Evolutionary conservation across 1,140 invertebrate species (phyloP), one percentile per base, ranked within the genome.

Genomic region (Wasmannia auropunctata): DNA sequence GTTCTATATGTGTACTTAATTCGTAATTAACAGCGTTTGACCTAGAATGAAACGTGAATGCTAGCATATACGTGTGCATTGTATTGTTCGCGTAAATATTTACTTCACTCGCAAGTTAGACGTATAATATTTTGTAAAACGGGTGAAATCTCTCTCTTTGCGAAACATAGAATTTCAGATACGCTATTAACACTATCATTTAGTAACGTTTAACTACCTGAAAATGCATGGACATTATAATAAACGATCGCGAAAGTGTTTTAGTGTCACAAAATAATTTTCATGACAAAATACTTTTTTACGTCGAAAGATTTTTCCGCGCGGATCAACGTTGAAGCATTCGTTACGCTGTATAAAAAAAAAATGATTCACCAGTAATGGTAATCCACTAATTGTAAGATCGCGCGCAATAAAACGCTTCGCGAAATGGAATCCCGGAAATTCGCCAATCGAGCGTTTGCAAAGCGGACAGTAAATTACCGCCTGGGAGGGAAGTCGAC

Each of bases 21-120:
- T 83, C 79, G 19, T 83, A 83, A 83, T 83, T 83, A 83, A 83
- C 56, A 72, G 43, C 79, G 67, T 83, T 83, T 83, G 79, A 81
- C 79, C 65, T 72, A 81, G 65, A 83, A 83, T 83, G 79, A 83
- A 83, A 83, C 67, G 67, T 58, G 65, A 81, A 72, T 83, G 51
- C 65, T 34, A 43, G 37, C 67, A 58, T 83, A 72, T 25, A 34
- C 25, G 22, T 76, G 16, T 40, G 14, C 28, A 34, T 67, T 69
- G 43, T 37, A 80, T 83, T 83, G 69, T 60, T 46, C 65, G 51
- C 79, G 79, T 58, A 83, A 83, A 83, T 83, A 83, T 83, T 83
- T 83, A 74, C 79, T 58, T 60, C 14, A 54, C 28, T 72, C 67
- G 34, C 65, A 83, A 83, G 51, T 83, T 72, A 83, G 67, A 60